Evolutionary conservation across 1,140 invertebrate species (phyloP).

Genomic region (Atta colombica): DNA sequence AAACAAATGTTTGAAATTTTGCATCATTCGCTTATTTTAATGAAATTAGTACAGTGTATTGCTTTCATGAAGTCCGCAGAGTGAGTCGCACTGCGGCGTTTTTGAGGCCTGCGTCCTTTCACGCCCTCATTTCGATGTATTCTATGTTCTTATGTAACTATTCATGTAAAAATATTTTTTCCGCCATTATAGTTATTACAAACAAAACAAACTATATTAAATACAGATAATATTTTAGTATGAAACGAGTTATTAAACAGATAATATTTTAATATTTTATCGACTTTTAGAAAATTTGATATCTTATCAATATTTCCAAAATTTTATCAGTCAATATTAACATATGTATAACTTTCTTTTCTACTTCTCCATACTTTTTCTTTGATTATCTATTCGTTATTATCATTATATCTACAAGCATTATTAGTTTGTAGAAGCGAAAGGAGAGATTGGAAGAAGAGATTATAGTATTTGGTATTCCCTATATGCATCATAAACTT

Average conservation of each 20-base stretch:
- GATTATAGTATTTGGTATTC: slow-evolving; percentile 22
- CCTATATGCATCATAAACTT: slow-evolving; percentile 42
- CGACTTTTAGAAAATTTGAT: slow-evolving; percentile 3
- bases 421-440: slow-evolving; percentile 4
- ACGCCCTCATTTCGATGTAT: slow-evolving; percentile 8
- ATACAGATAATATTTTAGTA: neutral
- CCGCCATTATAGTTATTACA: neutral
- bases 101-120: slow-evolving; percentile 18
- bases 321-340: neutral
- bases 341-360: neutral
- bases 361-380: neutral
- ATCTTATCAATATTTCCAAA: neutral
- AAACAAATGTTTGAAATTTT: neutral
- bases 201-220: neutral
- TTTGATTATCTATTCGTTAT: neutral
- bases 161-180: neutral
- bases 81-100: slow-evolving; percentile 69
- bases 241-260: neutral
- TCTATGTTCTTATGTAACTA: slow-evolving; percentile 15
- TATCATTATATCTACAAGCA: neutral
- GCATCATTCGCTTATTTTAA: neutral
- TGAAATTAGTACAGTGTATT: slow-evolving; percentile 4
- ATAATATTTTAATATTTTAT: slow-evolving; percentile 12
- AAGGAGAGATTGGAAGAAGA: slow-evolving; percentile 19
- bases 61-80: slow-evolving; percentile 50